Evolutionary conservation across 2,797 vertebrate species (phyloP).

Genomic region (Neosilurus hyrtlii): DNA sequence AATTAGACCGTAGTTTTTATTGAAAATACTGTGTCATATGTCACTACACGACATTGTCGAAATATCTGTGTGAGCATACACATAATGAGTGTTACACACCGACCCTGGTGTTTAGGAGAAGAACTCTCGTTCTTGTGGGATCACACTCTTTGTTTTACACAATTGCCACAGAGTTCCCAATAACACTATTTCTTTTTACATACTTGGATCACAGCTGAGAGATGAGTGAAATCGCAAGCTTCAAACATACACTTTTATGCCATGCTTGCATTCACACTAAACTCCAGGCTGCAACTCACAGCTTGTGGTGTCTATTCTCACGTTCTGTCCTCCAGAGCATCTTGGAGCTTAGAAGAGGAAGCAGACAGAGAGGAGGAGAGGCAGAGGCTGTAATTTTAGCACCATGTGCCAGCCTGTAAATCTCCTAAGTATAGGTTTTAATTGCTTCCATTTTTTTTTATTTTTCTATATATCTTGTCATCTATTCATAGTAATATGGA

Average conservation of each 20-base stretch:
- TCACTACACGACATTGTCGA: not conserved
- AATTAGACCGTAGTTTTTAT: not conserved
- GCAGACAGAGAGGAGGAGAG: not conserved
- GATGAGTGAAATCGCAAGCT: constrained; percentile 18
- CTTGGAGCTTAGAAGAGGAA: constrained; percentile 3
- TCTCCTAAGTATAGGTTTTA: constrained; percentile 10
- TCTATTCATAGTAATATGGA: not conserved
- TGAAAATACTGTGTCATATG: not conserved
- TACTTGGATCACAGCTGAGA: constrained; percentile 18
- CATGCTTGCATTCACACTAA: constrained; percentile 51
- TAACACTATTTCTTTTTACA: constrained; percentile 10
- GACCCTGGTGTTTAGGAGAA: not conserved
- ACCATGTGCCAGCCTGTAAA: not conserved
- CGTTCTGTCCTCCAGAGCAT: constrained; percentile 49
- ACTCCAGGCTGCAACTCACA: constrained; percentile 53
- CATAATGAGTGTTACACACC: not conserved
- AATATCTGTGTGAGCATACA: no score
- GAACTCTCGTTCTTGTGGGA: not conserved
- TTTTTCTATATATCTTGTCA: not conserved
- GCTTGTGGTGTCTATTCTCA: constrained; percentile 54
- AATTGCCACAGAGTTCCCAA: not conserved
- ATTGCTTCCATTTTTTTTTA: not conserved
- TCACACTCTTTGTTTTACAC: not conserved
- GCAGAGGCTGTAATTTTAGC: constrained; percentile 3
- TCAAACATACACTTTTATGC: constrained; percentile 5